Percentiles rank a stretch among this genome's conserved stretches.
Conservation (phyloP, 2,797 vertebrate species). For the Calcarius lapponicus region DNA sequence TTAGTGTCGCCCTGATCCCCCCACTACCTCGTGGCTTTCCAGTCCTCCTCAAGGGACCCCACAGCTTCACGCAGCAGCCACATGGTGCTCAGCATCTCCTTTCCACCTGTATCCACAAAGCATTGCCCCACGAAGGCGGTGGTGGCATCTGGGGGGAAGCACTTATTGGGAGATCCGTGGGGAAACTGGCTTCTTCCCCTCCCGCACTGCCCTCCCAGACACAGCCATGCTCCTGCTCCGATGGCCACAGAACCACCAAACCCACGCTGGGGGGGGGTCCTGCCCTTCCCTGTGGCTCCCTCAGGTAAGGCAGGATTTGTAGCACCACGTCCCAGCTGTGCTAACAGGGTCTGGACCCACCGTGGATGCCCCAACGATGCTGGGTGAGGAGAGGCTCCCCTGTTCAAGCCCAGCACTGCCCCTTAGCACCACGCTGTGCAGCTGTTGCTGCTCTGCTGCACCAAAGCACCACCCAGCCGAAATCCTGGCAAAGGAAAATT, state of each 20-base stretch:
- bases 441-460: neutral
- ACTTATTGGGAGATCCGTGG: fast-evolving
- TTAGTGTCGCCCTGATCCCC: fast-evolving
- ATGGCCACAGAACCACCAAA: fast-evolving
- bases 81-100: slow-evolving; percentile 2
- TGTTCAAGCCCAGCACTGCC: fast-evolving
- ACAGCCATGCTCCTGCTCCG: fast-evolving
- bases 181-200: neutral
- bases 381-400: neutral
- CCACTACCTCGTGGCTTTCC: slow-evolving; percentile 43
- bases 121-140: slow-evolving; percentile 2
- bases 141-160: neutral
- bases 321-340: fast-evolving
- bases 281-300: neutral
- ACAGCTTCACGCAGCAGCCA: slow-evolving; percentile 46
- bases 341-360: fast-evolving
- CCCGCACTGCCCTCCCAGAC: fast-evolving
- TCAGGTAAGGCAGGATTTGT: neutral
- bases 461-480: neutral
- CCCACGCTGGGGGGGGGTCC: fast-evolving
- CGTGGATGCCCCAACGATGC: fast-evolving
- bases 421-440: fast-evolving
- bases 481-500: neutral
- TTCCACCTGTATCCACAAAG: slow-evolving; percentile 8
- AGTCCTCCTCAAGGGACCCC: slow-evolving; percentile 3